These are phyloP conservation scores for Pterobdella sp. DNA, from an alignment of 2,888 invertebrate species.

Conservation along the genomic window DNA sequence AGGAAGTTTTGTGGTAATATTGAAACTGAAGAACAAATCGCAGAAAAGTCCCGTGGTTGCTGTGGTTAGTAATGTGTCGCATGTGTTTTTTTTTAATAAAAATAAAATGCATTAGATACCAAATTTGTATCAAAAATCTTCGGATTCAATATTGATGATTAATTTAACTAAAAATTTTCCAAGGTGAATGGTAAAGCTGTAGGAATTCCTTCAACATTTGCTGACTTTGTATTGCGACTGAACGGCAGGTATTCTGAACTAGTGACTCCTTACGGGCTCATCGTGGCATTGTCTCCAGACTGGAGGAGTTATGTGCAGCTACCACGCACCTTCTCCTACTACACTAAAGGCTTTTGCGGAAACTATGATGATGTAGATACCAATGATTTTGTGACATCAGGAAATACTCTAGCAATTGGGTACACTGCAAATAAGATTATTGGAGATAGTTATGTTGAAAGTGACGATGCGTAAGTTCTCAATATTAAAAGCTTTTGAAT, in stretches of 20 bases:
- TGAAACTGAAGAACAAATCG: not conserved
- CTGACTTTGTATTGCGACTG: not conserved
- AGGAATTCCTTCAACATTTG: constrained; percentile 17
- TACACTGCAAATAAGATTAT: not conserved
- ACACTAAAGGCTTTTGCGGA: constrained; percentile 14
- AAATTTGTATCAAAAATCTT: no score
- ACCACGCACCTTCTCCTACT: not conserved
- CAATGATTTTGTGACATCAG: not conserved
- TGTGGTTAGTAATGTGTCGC: not conserved
- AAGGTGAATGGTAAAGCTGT: not conserved
- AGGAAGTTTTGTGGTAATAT: not conserved
- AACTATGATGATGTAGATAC: not conserved
- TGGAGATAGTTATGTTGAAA: constrained; percentile 14
- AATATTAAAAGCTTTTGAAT: not conserved
- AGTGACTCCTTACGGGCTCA: constrained; percentile 9
- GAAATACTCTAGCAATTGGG: not conserved
- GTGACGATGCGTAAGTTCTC: not conserved
- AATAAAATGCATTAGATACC: no score
- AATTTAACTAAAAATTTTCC: no score
- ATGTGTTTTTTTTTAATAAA: no score
- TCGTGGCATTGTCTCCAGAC: not conserved
- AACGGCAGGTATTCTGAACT: constrained; percentile 14
- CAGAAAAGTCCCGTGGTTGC: constrained; percentile 6
- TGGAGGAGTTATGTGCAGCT: constrained; percentile 17
- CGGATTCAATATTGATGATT: no score